Evolutionary conservation across 2,888 invertebrate genomes (phyloP), one percentile per base, ranked within the genome.

Genomic region (Dicyrtomina minuta): DNA sequence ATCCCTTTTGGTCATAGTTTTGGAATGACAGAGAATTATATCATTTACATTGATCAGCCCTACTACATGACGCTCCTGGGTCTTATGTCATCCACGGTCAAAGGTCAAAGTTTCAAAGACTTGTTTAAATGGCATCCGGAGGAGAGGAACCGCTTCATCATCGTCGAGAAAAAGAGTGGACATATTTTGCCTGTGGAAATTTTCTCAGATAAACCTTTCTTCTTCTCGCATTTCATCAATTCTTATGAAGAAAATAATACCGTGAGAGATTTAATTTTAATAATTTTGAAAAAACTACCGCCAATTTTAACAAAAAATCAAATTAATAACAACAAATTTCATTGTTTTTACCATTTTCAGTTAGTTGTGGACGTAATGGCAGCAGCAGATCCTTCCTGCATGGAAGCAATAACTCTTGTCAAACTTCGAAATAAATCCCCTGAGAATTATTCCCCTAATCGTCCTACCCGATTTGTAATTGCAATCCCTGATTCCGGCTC

Each of bases 151-250:
- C 78, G 79, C 33, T 82, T 84, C 68, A 75, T 80, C 27, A 75
- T 84, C 24, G 78, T 83, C 24, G 79, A 82, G 41, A 82, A 82
- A 69, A 24, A 44, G 22, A 82, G 80, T 17, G 84, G 84, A 2
- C 79, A 81, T 68, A 76, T 80, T 27, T 62, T 81, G 6, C 79
- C 79, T 10, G 74, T 79, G 4, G 79, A 79, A 33, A 84, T 82
- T 73, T 76, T 80, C 44, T 78, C 84, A 0, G 80, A 81, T 12
- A 80, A 81, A 17, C 79, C 83, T 1, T 83, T 84, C 76, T 85
- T 85, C 79, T 84, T 84, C 79, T 84, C 85, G 73, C 83, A 83
- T 74, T 81, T 84, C 67, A 86, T 86, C 76, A 81, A 84, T 20
- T 85, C 82, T 77, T 85, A 85, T 79, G 82, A 82, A 55, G 58